Base-by-base conservation (phyloP, 64 coral and sea anemone species). In the Hydrozoanthus tunicans region DNA sequence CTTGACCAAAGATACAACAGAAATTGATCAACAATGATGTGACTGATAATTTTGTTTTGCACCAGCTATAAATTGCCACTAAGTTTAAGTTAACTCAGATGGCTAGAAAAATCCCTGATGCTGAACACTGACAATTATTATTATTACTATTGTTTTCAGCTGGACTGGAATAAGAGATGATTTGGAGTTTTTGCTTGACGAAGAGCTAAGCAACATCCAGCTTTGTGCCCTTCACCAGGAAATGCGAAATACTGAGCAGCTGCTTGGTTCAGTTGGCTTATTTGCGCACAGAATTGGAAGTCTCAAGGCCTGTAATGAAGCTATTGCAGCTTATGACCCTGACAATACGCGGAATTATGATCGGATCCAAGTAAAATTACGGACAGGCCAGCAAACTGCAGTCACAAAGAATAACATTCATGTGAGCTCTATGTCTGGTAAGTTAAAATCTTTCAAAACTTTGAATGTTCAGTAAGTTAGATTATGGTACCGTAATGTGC, bases 381-480 rank as follows among this genome's bases (percentile, higher is more conserved):
- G 53, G 3, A 56, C 52, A 0, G 76, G 76, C 14, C 76, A 58
- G 17, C 8, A 78, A n/a, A 78, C 76, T 15, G 76, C 53, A 78
- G 76, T 78, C 52, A 78, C 76, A 14, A 78, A 14, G 57, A 78
- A 7, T 57, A 78, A 78, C 17, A 56, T 78, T 7, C 76, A 78
- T 78, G 76, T 78, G 76, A 78, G 76, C 51, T 78, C 54, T 56
- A 78, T 57, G 76, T 78, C 76, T 78, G 76, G 54, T 78, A 74
- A 74, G 71, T 1, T 24, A 23, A 70, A 12, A 52, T 11, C 7
- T 51, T 11, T 20, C 20, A 20, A 20, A 20, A 20, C 20, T 72
- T 72, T 72, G 32, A 26, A 26, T 72, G 70, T 72, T 72, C 32
- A 72, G 20, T 72, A 72, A 72, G 24, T 72, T 72, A n/a, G 24